These are phyloP conservation scores for Leptinotarsa lineolata DNA, from an alignment of 1,140 invertebrate species.

Conservation along the genomic window DNA sequence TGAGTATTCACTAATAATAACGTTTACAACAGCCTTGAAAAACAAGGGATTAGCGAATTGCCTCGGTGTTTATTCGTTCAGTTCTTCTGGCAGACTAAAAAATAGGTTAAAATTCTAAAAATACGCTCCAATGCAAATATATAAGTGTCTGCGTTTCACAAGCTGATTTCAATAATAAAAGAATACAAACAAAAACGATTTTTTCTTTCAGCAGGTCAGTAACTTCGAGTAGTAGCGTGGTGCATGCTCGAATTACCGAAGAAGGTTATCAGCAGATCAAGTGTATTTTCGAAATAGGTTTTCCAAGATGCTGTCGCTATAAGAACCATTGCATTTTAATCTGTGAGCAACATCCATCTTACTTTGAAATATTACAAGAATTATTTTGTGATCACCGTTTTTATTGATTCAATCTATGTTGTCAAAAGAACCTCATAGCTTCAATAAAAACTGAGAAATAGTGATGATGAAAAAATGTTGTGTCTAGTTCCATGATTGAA, in stretches of 20 bases:
- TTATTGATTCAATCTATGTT: no score
- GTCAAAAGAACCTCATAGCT: no score
- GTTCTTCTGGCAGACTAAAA: constrained; percentile 31
- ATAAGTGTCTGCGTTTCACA: constrained; percentile 22
- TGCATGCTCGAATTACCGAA: neutral
- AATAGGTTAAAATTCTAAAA: constrained; percentile 31
- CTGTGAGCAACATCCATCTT: no score
- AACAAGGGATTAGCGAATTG: constrained; percentile 18
- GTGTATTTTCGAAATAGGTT: neutral
- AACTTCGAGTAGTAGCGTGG: neutral
- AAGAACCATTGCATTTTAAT: no score
- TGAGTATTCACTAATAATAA: no score
- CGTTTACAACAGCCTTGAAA: neutral
- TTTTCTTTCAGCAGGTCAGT: neutral
- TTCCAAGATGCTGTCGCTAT: no score
- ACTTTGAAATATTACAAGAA: no score
- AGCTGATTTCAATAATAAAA: constrained; percentile 21
- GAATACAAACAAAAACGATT: neutral
- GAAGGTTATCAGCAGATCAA: neutral
- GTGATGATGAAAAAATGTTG: no score
- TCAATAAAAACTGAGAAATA: no score
- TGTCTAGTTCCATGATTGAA: no score
- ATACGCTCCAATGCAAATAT: constrained; percentile 28
- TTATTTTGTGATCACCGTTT: no score
- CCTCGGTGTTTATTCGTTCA: constrained; percentile 23